Evolutionary conservation across 2,113 vertebrate species (phyloP).

Genomic region (Holacanthus passer): DNA sequence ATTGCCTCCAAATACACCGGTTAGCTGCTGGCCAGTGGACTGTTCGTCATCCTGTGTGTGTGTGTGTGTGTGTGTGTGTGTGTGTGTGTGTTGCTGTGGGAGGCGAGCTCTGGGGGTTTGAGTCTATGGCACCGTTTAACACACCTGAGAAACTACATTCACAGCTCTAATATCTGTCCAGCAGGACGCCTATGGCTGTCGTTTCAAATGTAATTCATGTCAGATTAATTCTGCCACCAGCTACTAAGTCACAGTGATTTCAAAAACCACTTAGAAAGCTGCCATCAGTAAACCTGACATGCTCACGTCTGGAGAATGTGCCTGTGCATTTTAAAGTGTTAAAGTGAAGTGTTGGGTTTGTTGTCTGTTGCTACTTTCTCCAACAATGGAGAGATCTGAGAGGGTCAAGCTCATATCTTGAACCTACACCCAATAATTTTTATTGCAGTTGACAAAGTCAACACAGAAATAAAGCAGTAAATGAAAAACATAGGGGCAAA

Average conservation of each 20-base stretch:
- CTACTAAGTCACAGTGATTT: constrained; percentile 41
- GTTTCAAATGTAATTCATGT: constrained; percentile 53
- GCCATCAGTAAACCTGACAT: constrained; percentile 15
- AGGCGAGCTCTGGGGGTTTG: neutral
- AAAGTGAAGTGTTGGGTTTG: constrained; percentile 8
- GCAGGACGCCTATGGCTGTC: constrained; percentile 27
- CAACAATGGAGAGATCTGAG: neutral
- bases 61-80: constrained; percentile 16
- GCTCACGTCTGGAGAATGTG: constrained; percentile 30
- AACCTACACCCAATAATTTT: too few species aligned
- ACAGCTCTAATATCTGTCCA: constrained; percentile 5
- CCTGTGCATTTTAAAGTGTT: constrained; percentile 42
- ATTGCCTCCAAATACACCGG: constrained; percentile 56
- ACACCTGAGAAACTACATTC: constrained; percentile 20
- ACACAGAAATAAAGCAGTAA: neutral
- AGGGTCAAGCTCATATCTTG: constrained; percentile 5
- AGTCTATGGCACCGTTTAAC: constrained; percentile 21
- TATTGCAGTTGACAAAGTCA: constrained; percentile 6
- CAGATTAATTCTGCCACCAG: constrained; percentile 35
- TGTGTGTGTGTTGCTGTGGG: constrained; percentile 13
- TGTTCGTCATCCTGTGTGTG: constrained; percentile 25
- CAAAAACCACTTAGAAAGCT: constrained; percentile 25
- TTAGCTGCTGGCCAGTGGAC: constrained; percentile 44
- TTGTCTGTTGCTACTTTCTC: too few species aligned
- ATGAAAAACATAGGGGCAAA: neutral